Evolutionary conservation across 1,140 invertebrate species (phyloP).

Genomic region (Drosophila setifemur): DNA sequence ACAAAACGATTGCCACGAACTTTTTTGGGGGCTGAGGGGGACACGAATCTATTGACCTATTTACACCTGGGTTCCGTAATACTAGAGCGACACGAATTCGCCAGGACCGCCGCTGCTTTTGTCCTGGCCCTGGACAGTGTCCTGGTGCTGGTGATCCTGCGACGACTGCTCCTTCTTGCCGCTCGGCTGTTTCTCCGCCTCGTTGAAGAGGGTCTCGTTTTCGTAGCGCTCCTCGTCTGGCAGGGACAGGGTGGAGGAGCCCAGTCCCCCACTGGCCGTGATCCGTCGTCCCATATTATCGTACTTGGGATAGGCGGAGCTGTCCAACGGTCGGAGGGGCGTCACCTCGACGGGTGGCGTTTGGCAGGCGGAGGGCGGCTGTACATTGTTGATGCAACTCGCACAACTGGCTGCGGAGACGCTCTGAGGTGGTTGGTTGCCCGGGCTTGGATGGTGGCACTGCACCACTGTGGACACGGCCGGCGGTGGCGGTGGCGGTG

Average conservation of each 20-base stretch:
- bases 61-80: conserved; percentile 82
- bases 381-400: conserved; percentile 82
- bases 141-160: conserved; percentile 22
- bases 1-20: conserved; percentile 60
- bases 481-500: conserved; percentile 69
- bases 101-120: conserved; percentile 50
- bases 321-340: conserved; percentile 63
- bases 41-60: conserved; percentile 63
- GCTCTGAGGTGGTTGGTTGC: conserved; percentile 5
- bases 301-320: conserved; percentile 85
- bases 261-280: conserved; percentile 88
- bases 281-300: conserved; percentile 95
- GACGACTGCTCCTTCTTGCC: conserved; percentile 6
- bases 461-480: conserved; percentile 68
- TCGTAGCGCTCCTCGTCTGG: conserved; percentile 84
- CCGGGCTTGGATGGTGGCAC: conserved; percentile 64
- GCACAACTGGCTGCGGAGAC: conserved; percentile 64
- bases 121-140: conserved; percentile 28
- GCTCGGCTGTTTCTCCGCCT: conserved; percentile 50
- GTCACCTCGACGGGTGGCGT: conserved; percentile 67
- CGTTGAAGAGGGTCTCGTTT: conserved; percentile 74
- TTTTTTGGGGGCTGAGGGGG: conserved; percentile 3
- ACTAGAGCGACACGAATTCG: conserved; percentile 81
- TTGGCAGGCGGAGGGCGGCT: conserved; percentile 71
- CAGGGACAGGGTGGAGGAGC: conserved; percentile 90